Base-by-base conservation (phyloP, 2,888 invertebrate species). In the Saturnia japonica region DNA sequence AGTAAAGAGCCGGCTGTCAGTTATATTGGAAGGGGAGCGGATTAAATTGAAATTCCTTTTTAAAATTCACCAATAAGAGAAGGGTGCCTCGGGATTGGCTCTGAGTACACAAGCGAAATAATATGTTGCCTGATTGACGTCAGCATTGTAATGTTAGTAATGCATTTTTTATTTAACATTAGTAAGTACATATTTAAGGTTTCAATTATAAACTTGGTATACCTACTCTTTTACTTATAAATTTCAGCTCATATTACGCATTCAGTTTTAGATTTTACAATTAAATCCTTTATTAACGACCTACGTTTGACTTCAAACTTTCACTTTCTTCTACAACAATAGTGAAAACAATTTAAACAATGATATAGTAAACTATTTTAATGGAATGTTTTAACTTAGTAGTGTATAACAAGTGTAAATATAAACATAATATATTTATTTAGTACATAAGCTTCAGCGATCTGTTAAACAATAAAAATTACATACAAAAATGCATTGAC, bases 11-110 rank as follows among this genome's bases (percentile, higher is more conserved):
- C 84, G 85, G 81, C 85, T 86, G 89, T 85, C 88, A 83, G 85
- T 79, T 85, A 83, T 80, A 82, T 84, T 82, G 80, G 82, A 89
- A 88, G 91, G 92, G 91, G 92, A 93, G 86, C 85, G 83, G 87
- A 90, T 92, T 88, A 90, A 91, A 91, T 91, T 90, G 87, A 88
- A 93, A 91, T 93, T 90, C 91, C 89, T 88, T 91, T 91, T 93
- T 91, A 85, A 90, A 91, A 93, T 91, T 91, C 90, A 90, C 93
- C 92, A 91, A 93, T 91, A 86, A 83, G 88, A 91, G 89, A 91
- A 86, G 91, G 90, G 90, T 86, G 85, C 78, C 80, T 80, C 82
- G 77, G 89, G 91, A 93, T 93, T 93, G 93, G 93, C 85, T 86
- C 85, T 74, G 84, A 80, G 85, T 88, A 88, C 85, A 86, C 88